Evolutionary conservation across 2,113 vertebrate species (phyloP).

Genomic region (Serilophus lunatus): DNA sequence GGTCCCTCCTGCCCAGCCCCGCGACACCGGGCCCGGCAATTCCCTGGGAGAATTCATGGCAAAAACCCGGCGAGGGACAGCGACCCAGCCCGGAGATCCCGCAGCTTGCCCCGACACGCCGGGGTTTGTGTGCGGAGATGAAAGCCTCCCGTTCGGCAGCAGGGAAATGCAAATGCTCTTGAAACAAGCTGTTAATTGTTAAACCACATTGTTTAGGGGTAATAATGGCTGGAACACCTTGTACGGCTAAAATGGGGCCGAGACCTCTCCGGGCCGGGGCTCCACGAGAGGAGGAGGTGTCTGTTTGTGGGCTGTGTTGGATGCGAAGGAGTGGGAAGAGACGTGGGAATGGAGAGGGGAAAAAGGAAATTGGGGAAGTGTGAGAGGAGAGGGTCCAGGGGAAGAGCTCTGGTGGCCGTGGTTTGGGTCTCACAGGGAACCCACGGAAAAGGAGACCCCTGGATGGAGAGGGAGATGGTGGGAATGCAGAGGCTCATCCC

Average conservation of each 20-base stretch:
- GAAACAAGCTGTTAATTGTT: neutral
- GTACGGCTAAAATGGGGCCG: neutral
- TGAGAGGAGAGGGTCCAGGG: neutral
- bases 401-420: neutral
- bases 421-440: too few species aligned
- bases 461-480: neutral
- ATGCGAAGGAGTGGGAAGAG: neutral
- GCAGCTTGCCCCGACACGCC: neutral
- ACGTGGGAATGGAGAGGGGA: fast-evolving
- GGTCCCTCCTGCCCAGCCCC: neutral
- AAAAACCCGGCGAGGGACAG: fast-evolving
- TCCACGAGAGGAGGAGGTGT: neutral
- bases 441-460: fast-evolving
- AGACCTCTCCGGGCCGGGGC: neutral
- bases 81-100: neutral
- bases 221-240: neutral
- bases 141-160: neutral
- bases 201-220: neutral
- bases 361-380: neutral
- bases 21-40: fast-evolving
- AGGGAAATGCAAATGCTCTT: neutral
- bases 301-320: fast-evolving
- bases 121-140: neutral
- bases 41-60: fast-evolving
- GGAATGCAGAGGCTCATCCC: neutral